A percentile compares a stretch with the other conserved stretches of the same genome.
phyloP scores from a whole-genome alignment of 2,888 invertebrate species.

The Corythucha ciliata region DNA sequence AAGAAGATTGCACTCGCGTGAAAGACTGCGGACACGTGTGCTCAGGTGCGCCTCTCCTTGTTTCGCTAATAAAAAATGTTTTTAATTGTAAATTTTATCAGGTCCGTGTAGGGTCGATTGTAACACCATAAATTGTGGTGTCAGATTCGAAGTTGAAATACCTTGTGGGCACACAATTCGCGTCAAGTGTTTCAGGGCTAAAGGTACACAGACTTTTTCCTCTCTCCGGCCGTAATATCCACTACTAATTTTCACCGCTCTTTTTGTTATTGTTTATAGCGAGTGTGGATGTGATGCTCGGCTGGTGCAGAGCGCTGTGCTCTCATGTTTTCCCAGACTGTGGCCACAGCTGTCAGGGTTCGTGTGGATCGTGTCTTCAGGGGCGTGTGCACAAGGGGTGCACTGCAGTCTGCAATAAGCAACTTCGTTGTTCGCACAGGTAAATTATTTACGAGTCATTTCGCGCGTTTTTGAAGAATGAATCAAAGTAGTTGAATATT shows the following conservation, averaged over 20 bases:
- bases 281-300: not conserved
- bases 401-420: slow-evolving; percentile 47
- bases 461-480: no score
- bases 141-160: not conserved
- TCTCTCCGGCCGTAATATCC: no score
- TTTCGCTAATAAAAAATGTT: no score
- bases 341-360: slow-evolving; percentile 47
- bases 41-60: not conserved
- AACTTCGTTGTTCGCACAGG: slow-evolving; percentile 55
- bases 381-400: slow-evolving; percentile 54
- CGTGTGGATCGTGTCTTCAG: slow-evolving; percentile 49
- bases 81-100: not conserved
- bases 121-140: not conserved
- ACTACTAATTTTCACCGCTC: no score
- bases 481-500: no score
- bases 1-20: not conserved
- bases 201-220: no score
- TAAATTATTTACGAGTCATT: no score
- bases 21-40: not conserved
- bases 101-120: slow-evolving; percentile 6
- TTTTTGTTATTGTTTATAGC: not conserved
- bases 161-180: slow-evolving; percentile 12
- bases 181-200: not conserved
- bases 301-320: slow-evolving; percentile 41
- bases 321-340: slow-evolving; percentile 43